Base-by-base conservation (phyloP, 2,113 vertebrate species). In the Hippocampus guttulatus region DNA sequence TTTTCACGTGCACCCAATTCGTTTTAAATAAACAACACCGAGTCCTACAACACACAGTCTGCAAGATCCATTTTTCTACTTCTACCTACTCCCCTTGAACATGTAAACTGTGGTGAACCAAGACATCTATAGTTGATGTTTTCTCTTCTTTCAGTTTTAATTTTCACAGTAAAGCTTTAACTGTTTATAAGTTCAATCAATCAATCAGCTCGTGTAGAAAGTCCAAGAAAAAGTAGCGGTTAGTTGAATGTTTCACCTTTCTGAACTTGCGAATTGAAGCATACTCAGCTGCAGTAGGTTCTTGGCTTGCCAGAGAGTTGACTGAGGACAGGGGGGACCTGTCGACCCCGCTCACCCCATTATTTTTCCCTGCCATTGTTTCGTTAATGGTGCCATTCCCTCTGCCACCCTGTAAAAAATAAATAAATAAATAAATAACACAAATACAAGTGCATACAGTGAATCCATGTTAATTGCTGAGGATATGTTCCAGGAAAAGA, bases 181-280 rank as follows among this genome's bases (percentile, higher is more conserved):
- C 33, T 38, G 33, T 38, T 38, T 38, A 38, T 38, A 38, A 6
- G 33, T 38, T 38, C 5, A 38, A 38, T 38, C 33, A 38, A 38
- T 16, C 16, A 51, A 16, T 51, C 18, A 20, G 18, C 8, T 1
- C 18, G 16, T 7, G 5, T 6, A 18, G 20, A 21, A 51, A 23
- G 33, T 5, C 21, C 12, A 64, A 41, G 1, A 41, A 64, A 6
- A 41, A 43, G 21, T n/a, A 47, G 8, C 61, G 14, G 11, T 38
- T 38, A 38, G 33, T 38, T 30, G 7, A 54, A 27, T 9, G 33
- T 12, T 43, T 78, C 81, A 92, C 91, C 85, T 91, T 91, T 79
- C 79, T 82, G 76, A 90, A 90, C 85, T 93, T 93, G 38, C 86
- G 84, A 76, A 93, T 83, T 33, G 90, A 87, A n/a, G 92, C 90